A percentile compares a stretch with the other conserved stretches of the same genome.
phyloP scores from a whole-genome alignment of 2,888 invertebrate genomes.

The Schizaphis graminum region DNA sequence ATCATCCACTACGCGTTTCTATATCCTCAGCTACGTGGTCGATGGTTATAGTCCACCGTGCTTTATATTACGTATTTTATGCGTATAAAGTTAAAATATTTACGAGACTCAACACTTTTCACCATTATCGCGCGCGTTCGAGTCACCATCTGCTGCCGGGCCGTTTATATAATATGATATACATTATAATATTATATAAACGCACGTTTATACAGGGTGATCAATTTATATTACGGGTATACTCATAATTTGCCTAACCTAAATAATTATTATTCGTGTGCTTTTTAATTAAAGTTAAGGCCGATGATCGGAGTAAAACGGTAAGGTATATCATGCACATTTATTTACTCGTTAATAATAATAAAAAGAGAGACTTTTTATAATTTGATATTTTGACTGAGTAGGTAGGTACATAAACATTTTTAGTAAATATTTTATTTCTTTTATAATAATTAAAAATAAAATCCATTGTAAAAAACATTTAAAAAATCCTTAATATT shows the following conservation, averaged over 20 bases:
- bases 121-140: constrained; percentile 12
- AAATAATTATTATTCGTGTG: neutral
- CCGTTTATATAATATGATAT: neutral
- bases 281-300: neutral
- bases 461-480: no score
- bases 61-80: neutral
- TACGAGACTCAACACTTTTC: neutral
- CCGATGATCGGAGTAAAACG: neutral
- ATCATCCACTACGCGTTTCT: neutral
- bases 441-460: no score
- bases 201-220: neutral
- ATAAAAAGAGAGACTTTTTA: neutral
- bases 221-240: neutral
- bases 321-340: neutral
- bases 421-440: neutral
- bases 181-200: neutral
- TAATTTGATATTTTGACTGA: neutral
- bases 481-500: no score
- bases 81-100: neutral
- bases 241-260: neutral
- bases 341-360: neutral
- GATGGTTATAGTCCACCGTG: neutral
- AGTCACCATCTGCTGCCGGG: constrained; percentile 6
- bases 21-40: neutral
- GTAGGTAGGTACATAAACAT: neutral